Conservation (phyloP, 2,888 invertebrate species). For the Metalampra italica region DNA sequence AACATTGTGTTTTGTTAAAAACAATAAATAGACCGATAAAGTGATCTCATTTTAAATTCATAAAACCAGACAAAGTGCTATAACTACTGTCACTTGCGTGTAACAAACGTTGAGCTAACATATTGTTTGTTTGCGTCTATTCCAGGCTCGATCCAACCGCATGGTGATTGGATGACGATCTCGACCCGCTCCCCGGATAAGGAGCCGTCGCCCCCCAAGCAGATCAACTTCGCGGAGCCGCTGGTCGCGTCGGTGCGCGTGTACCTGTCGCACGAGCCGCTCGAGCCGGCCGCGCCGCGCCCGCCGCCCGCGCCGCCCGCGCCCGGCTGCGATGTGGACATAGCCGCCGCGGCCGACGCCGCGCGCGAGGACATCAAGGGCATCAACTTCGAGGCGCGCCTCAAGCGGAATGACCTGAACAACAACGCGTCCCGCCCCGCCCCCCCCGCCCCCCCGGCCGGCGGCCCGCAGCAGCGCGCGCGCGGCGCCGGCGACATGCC, state of each 20-base stretch:
- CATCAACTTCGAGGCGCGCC: constrained; percentile 66
- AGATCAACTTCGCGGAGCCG: constrained; percentile 66
- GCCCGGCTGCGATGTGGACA: constrained; percentile 51
- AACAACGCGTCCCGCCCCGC: constrained; percentile 59
- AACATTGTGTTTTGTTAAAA: too few species aligned
- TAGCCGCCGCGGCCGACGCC: constrained; percentile 51
- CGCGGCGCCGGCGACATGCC: constrained; percentile 51
- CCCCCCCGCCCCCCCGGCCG: constrained; percentile 23
- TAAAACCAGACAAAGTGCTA: too few species aligned
- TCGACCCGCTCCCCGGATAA: constrained; percentile 63
- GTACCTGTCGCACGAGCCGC: constrained; percentile 63
- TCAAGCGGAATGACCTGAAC: constrained; percentile 73
- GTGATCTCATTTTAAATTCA: too few species aligned
- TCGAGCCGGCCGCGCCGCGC: constrained; percentile 34
- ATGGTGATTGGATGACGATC: constrained; percentile 78
- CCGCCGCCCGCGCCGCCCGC: constrained; percentile 24
- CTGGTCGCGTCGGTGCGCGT: constrained; percentile 70
- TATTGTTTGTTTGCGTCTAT: constrained; percentile 25
- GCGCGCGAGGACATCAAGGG: constrained; percentile 67
- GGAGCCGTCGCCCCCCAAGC: constrained; percentile 61
- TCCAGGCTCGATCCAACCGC: constrained; percentile 67
- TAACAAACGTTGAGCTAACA: too few species aligned
- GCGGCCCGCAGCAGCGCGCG: too few species aligned
- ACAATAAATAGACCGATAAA: too few species aligned
- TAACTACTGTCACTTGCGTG: too few species aligned